phyloP scores from a whole-genome alignment of 2,797 vertebrate genomes.

The Taenioides sp. region DNA sequence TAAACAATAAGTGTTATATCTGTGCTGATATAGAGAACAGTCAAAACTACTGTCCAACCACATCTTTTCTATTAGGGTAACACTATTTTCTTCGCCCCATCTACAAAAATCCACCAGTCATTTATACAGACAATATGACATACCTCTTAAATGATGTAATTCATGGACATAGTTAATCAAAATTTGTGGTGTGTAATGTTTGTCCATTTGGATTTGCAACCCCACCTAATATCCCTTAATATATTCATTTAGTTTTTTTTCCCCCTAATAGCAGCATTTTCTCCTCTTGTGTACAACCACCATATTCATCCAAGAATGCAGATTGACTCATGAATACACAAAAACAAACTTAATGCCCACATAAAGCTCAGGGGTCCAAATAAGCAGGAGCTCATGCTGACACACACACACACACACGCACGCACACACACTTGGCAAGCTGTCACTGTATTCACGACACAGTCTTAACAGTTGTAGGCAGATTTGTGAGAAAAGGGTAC shows the following conservation, averaged over 20 bases:
- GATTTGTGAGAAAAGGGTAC: conserved; percentile 51
- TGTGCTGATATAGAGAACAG: background rate
- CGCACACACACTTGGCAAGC: conserved; percentile 40
- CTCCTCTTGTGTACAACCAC: conserved; percentile 30
- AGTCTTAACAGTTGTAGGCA: conserved; percentile 45
- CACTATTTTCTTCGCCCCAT: too few relatives aligned
- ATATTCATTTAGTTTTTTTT: background rate
- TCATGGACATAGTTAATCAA: too few relatives aligned
- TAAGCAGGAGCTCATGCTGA: conserved; percentile 46
- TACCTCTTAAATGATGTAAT: too few relatives aligned
- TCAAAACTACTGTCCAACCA: background rate
- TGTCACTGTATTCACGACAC: conserved; percentile 42
- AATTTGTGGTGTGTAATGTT: too few relatives aligned
- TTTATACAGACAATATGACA: too few relatives aligned
- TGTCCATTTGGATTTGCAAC: background rate
- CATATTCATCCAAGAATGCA: conserved; percentile 29
- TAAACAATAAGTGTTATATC: too few relatives aligned
- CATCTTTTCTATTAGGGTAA: too few relatives aligned
- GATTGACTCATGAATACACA: conserved; percentile 29
- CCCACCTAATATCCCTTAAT: background rate
- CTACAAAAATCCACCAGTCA: too few relatives aligned
- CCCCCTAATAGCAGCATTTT: conserved; percentile 34
- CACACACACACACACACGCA: conserved; percentile 3
- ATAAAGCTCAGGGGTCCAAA: conserved; percentile 43
- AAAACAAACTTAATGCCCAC: conserved; percentile 51